A percentile compares a stretch with the other conserved stretches of the same genome.
Conservation (phyloP, 2,888 invertebrate species). For the Bhutanitis thaidina region DNA sequence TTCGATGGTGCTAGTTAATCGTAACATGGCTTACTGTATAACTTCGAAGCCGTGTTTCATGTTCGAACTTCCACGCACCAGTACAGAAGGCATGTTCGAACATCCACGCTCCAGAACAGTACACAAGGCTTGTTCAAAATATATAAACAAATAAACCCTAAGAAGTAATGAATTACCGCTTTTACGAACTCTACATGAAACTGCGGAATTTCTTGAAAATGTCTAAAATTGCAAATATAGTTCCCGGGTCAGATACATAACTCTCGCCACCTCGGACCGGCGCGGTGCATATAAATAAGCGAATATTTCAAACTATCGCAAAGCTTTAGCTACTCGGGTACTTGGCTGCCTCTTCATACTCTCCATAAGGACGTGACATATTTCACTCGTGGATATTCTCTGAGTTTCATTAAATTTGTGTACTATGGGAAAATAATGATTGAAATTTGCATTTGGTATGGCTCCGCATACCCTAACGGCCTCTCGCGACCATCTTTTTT, state of each 20-base stretch:
- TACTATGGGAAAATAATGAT: no score
- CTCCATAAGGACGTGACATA: slow-evolving; percentile 5
- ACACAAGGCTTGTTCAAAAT: slow-evolving; percentile 14
- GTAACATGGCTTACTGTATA: slow-evolving; percentile 13
- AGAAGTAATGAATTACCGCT: neutral
- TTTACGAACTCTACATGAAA: slow-evolving; percentile 1
- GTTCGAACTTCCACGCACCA: neutral
- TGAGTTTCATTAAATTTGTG: no score
- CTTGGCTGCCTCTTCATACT: slow-evolving; percentile 27
- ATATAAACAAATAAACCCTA: no score
- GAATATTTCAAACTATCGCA: slow-evolving; percentile 49
- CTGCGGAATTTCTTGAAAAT: slow-evolving; percentile 18
- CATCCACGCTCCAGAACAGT: no score
- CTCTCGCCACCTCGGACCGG: slow-evolving; percentile 44
- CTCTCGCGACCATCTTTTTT: no score
- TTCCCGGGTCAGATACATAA: slow-evolving; percentile 56
- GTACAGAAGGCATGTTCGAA: slow-evolving; percentile 11
- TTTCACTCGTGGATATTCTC: no score
- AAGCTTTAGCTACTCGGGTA: slow-evolving; percentile 14
- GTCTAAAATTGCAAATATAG: slow-evolving; percentile 28
- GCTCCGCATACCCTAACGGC: no score
- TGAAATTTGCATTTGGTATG: no score
- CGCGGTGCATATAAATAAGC: slow-evolving; percentile 57
- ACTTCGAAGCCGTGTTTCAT: slow-evolving; percentile 5
- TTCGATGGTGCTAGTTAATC: slow-evolving; percentile 15